A percentile compares a stretch with the other conserved stretches of the same genome.
These are phyloP conservation scores for Nasonia vitripennis DNA, from an alignment of 1,140 invertebrate species.

Conservation along the genomic window DNA sequence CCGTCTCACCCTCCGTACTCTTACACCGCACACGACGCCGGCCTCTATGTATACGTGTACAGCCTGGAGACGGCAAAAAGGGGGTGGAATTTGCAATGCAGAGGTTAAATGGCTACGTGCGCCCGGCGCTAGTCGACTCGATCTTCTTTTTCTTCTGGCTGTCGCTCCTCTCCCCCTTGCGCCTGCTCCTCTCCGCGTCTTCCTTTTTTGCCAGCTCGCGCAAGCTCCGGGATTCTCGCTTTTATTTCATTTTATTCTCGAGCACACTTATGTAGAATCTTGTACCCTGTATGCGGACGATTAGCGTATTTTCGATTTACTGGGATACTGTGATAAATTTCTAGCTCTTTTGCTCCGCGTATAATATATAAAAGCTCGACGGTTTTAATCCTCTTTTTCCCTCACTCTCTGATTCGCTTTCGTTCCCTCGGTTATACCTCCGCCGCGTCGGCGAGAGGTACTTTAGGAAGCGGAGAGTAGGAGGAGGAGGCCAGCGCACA, in stretches of 20 bases:
- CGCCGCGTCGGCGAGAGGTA: constrained; percentile 33
- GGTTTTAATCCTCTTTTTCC: constrained; percentile 16
- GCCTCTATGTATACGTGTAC: constrained; percentile 48
- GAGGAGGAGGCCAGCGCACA: constrained; percentile 62
- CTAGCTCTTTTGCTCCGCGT: background rate
- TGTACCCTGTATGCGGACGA: too few relatives aligned
- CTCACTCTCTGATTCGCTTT: constrained; percentile 30
- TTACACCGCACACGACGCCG: constrained; percentile 49
- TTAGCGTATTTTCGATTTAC: too few relatives aligned
- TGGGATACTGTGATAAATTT: too few relatives aligned
- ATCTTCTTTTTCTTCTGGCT: background rate
- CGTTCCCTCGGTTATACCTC: background rate
- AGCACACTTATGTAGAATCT: too few relatives aligned
- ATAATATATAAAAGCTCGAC: background rate
- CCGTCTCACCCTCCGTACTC: constrained; percentile 41
- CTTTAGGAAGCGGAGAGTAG: constrained; percentile 43
- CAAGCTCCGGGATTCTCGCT: constrained; percentile 15
- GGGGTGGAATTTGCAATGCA: constrained; percentile 76
- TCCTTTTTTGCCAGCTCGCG: background rate
- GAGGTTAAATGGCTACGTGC: constrained; percentile 73
- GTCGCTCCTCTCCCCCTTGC: background rate
- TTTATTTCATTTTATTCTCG: constrained; percentile 37
- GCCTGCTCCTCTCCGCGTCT: background rate
- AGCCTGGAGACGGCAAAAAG: constrained; percentile 63
- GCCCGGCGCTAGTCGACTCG: constrained; percentile 32